These are phyloP conservation scores for Salvator merianae DNA, from an alignment of 2,113 vertebrate genomes.

Conservation along the genomic window DNA sequence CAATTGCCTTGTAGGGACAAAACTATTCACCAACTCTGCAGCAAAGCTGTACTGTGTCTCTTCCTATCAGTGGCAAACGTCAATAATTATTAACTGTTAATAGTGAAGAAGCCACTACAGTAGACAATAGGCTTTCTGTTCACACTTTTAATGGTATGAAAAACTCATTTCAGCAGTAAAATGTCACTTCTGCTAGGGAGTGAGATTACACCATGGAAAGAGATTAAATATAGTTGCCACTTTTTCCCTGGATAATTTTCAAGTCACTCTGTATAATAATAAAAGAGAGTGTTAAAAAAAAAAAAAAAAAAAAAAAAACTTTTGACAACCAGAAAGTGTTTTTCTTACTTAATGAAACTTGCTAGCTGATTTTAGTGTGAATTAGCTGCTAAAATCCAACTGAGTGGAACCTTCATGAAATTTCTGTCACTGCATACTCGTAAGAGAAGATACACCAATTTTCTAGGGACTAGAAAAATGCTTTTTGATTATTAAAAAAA, in stretches of 20 bases:
- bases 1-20: accelerated
- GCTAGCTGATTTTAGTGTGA: neutral
- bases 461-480: conserved; percentile 1
- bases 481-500: neutral
- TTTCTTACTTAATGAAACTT: conserved; percentile 18
- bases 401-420: conserved; percentile 10
- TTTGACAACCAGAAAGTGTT: conserved; percentile 12
- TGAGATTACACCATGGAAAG: conserved; percentile 70
- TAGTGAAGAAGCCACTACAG: conserved; percentile 71
- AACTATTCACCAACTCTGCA: neutral
- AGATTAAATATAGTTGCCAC: conserved; percentile 66
- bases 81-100: conserved; percentile 77
- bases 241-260: conserved; percentile 49
- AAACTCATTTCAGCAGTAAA: conserved; percentile 73
- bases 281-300: neutral
- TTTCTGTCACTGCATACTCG: neutral
- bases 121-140: conserved; percentile 74
- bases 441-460: neutral
- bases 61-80: conserved; percentile 46
- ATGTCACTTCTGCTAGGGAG: conserved; percentile 74
- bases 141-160: conserved; percentile 75
- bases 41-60: conserved; percentile 11
- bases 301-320: too few relatives aligned
- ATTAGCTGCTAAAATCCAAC: neutral
- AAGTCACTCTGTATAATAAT: conserved; percentile 32